These are phyloP conservation scores for Microcebus lehilahytsara DNA, from an alignment of 2,113 vertebrate genomes.

Conservation along the genomic window DNA sequence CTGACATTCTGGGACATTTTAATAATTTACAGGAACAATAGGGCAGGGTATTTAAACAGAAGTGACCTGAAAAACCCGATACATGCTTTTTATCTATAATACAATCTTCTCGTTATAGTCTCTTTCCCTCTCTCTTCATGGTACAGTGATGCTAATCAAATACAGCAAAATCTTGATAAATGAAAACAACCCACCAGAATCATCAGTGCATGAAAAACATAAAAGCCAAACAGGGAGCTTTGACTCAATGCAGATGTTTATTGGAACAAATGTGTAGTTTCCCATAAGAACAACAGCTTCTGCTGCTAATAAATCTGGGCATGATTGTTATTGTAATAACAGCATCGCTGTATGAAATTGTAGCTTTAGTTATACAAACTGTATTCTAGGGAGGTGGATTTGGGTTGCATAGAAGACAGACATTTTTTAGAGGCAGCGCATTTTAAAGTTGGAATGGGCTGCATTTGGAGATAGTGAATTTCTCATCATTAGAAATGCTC, in stretches of 20 bases:
- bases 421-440: neutral
- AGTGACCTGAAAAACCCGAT: neutral
- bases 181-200: conserved; percentile 42
- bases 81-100: neutral
- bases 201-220: conserved; percentile 29
- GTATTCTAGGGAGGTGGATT: neutral
- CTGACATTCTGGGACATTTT: neutral
- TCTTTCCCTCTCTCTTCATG: neutral
- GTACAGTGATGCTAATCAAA: neutral
- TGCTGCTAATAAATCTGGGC: conserved; percentile 10
- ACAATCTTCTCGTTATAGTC: neutral
- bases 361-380: neutral
- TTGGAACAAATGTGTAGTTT: conserved; percentile 41
- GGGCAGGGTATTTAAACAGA: neutral
- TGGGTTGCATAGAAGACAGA: neutral
- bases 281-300: conserved; percentile 30
- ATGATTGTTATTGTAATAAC: neutral
- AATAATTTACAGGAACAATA: neutral
- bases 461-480: conserved; percentile 7
- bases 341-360: neutral
- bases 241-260: conserved; percentile 66
- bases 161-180: neutral
- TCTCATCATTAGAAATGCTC: neutral
- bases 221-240: conserved; percentile 12
- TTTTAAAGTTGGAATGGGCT: conserved; percentile 29